Conservation (phyloP, 2,797 vertebrate species). For the Steatocranus sp. region DNA sequence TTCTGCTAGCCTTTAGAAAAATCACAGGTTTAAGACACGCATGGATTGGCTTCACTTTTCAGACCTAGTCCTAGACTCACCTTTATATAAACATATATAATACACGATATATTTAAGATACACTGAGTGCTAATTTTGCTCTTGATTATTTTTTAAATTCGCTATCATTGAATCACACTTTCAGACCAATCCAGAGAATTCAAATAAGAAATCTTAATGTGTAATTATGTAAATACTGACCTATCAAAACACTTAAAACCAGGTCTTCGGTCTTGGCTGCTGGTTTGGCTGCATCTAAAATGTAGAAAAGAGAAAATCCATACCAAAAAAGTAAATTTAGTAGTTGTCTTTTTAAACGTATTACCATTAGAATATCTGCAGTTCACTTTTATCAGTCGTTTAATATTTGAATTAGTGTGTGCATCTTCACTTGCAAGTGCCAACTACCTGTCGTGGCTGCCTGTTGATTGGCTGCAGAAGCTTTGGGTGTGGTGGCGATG, state of each 20-base stretch:
- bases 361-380: neutral
- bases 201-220: accelerated
- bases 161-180: neutral
- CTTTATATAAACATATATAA: neutral
- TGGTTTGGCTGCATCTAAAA: slow-evolving; percentile 87
- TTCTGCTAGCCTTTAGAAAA: neutral
- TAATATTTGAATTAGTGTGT: accelerated
- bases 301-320: neutral
- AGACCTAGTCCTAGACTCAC: neutral
- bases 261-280: slow-evolving; percentile 93
- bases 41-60: neutral
- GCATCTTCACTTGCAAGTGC: neutral
- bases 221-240: slow-evolving; percentile 64
- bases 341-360: neutral
- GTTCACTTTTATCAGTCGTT: neutral
- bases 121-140: neutral
- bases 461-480: slow-evolving; percentile 81
- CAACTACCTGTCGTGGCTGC: slow-evolving; percentile 79
- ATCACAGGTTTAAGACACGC: accelerated
- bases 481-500: slow-evolving; percentile 82
- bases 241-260: slow-evolving; percentile 90
- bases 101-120: neutral
- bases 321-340: neutral
- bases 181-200: neutral
- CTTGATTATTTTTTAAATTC: neutral